phyloP scores from a whole-genome alignment of 1,140 invertebrate species.

The Bilobella aurantiaca region DNA sequence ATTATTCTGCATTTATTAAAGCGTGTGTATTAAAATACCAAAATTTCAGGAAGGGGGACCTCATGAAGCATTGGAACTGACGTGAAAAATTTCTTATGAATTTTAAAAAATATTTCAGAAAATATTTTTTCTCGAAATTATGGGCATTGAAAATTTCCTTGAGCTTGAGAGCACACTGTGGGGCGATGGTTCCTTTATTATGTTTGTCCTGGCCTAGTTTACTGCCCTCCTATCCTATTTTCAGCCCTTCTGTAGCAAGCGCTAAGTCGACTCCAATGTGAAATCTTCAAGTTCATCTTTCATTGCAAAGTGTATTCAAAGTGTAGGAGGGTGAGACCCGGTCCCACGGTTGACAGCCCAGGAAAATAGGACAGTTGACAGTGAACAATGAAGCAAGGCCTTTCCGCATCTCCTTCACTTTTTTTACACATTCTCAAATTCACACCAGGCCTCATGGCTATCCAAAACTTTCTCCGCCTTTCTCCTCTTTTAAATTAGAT shows the following conservation, averaged over 20 bases:
- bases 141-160: too few species aligned
- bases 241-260: too few species aligned
- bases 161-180: not conserved
- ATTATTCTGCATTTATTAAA: not conserved
- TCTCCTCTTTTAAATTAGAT: not conserved
- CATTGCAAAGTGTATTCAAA: too few species aligned
- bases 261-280: not conserved
- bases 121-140: not conserved
- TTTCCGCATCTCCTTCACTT: not conserved
- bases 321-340: too few species aligned
- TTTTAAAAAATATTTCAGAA: too few species aligned
- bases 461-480: too few species aligned
- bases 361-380: slow-evolving; percentile 5
- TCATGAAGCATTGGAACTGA: too few species aligned
- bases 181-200: not conserved
- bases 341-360: not conserved
- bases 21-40: too few species aligned
- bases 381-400: not conserved
- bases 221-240: not conserved
- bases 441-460: not conserved
- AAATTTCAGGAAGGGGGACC: too few species aligned
- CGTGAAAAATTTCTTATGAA: too few species aligned
- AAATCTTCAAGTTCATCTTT: not conserved
- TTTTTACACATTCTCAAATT: not conserved
- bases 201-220: not conserved